Conservation (phyloP, 2,888 invertebrate species). For the Alsophila aescularia region DNA sequence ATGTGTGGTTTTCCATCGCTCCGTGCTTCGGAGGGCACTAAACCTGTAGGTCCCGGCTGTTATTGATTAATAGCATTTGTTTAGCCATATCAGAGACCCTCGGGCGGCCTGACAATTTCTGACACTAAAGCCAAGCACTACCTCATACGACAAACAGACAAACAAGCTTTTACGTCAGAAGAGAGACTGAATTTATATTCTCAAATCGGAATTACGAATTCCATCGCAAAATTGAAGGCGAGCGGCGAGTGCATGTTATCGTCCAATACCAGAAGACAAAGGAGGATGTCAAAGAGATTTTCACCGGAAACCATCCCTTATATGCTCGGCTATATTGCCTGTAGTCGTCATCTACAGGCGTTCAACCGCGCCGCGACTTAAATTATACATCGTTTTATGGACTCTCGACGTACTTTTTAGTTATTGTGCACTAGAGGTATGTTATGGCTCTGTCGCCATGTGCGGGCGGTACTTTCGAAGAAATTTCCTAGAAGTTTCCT, state of each 20-base stretch:
- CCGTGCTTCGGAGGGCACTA: no score
- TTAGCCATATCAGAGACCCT: no score
- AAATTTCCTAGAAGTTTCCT: constrained; percentile 11
- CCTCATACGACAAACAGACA: no score
- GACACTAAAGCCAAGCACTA: no score
- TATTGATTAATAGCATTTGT: no score
- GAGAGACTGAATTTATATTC: no score
- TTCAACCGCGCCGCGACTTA: constrained; percentile 17
- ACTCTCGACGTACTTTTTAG: constrained; percentile 17
- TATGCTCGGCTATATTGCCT: constrained; percentile 45
- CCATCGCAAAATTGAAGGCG: constrained; percentile 26
- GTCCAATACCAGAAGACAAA: no score
- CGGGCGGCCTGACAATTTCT: no score
- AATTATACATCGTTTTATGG: constrained; percentile 40
- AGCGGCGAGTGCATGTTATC: no score
- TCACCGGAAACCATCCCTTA: constrained; percentile 52
- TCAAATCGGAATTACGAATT: neutral
- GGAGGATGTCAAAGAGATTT: neutral
- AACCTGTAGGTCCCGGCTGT: no score
- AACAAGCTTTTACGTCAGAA: no score
- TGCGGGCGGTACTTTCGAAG: constrained; percentile 19
- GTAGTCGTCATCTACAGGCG: constrained; percentile 46
- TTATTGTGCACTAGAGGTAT: constrained; percentile 24
- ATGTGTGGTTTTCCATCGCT: no score
- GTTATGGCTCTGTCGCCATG: constrained; percentile 11